Base-by-base conservation (phyloP, 2,797 vertebrate genomes). In the Okamejei kenojei region DNA sequence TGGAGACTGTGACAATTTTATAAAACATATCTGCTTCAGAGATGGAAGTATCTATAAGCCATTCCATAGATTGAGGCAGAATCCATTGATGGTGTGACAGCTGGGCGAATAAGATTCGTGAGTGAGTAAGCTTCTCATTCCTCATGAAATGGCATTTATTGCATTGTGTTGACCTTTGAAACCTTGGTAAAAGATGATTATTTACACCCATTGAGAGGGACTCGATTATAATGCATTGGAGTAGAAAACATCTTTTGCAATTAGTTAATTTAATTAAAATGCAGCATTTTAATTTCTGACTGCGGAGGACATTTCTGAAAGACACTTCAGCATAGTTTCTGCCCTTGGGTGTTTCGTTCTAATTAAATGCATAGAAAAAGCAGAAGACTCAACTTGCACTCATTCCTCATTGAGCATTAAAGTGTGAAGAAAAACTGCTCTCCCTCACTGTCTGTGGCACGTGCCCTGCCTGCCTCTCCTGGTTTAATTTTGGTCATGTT, bases 401-500 rank as follows among this genome's bases (percentile, higher is more conserved):
- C 54, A 8, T 65, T 88, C 13, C 32, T 32, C 58, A 32, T 88
- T 17, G 84, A 88, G 65, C 63, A 35, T 15, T 65, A 19, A 38
- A 15, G 61, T 32, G 84, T 65, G n/a, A 88, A 68, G 63, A 9
- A 68, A 54, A 68, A 88, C 32, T 61, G 61, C 63, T 88, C 68
- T 88, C 84, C 63, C 68, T 74, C 23, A 17, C 71, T 10, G 5
- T 54, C 68, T 92, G 35, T 76, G 38, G 90, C 90, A 92, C 90
- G 45, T 92, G 90, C 90, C 68, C 45, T 74, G 90, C 54, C 90
- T 92, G 71, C 76, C 11, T 76, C 90, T 45, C 71, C 73, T 54
- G 90, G 71, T 92, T 92, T 92, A 92, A 92, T 91, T 74, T 45
- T 63, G 90, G 76, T 92, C 90, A 92, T 92, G 90, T 92, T 92